Base-by-base conservation (phyloP, 2,888 invertebrate species). In the Tenthredo livida region DNA sequence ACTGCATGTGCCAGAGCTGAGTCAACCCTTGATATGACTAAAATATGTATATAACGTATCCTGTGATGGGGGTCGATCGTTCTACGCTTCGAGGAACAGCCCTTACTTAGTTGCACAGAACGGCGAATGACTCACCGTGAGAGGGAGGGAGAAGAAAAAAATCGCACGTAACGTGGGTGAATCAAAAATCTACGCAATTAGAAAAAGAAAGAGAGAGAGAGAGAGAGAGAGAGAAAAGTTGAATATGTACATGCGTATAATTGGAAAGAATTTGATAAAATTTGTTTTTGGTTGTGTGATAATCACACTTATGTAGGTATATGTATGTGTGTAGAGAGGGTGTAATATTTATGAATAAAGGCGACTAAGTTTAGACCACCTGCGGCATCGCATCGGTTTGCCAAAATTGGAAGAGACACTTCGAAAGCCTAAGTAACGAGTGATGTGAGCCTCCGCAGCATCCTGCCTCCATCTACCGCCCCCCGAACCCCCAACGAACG, bases 341-440 rank as follows among this genome's bases (percentile, higher is more conserved):
- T 25, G 21, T 10, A 9, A 29, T 61, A 61, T 61, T 25, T 29
- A 10, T 21, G 61, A 61, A 61, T 25, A 29, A 29, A 61, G 25
- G 61, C 61, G 61, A 61, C 10, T 25, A 25, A 61, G 12, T 70
- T 70, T 37, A 15, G 29, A 17, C n/a, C 33, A 70, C 70, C 33
- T 70, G 37, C 10, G 70, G 70, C 54, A 54, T 54, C 54, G 70
- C 70, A 67, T 67, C 67, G 67, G 67, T 29, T 67, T 2, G 43
- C 21, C 21, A 73, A 77, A 77, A 77, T 80, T 80, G 80, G 58
- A 80, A 80, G 80, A 80, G 80, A 80, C 80, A 58, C 58, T 58
- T 61, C 80, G 80, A 80, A 67, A 80, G 80, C 80, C 80, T 58
- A 80, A 61, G 80, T 80, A 80, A 58, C 80, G 80, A 80, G 58